phyloP scores from a whole-genome alignment of 35 echinoderm and acorn worm genomes.

The Holothuria glaberrima region DNA sequence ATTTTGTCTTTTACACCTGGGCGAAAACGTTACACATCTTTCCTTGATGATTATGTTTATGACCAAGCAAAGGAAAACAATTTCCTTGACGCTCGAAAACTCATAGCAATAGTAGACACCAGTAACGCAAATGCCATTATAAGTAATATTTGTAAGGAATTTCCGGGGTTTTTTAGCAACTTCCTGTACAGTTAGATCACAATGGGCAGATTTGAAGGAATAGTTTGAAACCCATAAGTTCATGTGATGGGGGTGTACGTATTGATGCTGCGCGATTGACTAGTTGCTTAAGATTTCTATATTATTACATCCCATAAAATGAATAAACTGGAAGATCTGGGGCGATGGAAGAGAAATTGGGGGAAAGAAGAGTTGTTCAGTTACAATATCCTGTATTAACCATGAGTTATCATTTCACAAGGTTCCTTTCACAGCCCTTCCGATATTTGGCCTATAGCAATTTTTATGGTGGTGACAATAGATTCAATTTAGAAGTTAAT shows the following conservation, averaged over 20 bases:
- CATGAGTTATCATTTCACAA: slow-evolving; percentile 38
- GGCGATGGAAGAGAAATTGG: slow-evolving; percentile 45
- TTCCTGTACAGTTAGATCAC: not conserved
- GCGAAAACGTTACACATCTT: too few relatives aligned
- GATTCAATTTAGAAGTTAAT: slow-evolving; percentile 37
- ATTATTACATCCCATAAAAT: slow-evolving; percentile 4
- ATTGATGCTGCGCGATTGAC: slow-evolving; percentile 4
- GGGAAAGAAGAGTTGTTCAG: slow-evolving; percentile 17
- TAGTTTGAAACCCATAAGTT: slow-evolving; percentile 25
- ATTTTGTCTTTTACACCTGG: too few relatives aligned
- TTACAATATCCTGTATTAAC: slow-evolving; percentile 23
- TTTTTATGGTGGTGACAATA: slow-evolving; percentile 65
- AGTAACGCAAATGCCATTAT: slow-evolving; percentile 39
- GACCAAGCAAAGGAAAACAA: too few relatives aligned
- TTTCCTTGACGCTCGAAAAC: not conserved
- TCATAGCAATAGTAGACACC: slow-evolving; percentile 43
- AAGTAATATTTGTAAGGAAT: not conserved
- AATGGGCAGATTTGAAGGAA: not conserved
- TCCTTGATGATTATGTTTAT: too few relatives aligned
- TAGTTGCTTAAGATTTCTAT: slow-evolving; percentile 9
- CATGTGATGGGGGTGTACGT: not conserved
- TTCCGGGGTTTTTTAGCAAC: slow-evolving; percentile 18
- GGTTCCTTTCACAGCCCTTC: slow-evolving; percentile 17
- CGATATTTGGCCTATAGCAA: slow-evolving; percentile 33
- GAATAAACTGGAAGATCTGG: slow-evolving; percentile 58